Evolutionary conservation across 2,797 vertebrate species (phyloP), one percentile per base, ranked within the genome.

Genomic region (Brachyalestes nurse): DNA sequence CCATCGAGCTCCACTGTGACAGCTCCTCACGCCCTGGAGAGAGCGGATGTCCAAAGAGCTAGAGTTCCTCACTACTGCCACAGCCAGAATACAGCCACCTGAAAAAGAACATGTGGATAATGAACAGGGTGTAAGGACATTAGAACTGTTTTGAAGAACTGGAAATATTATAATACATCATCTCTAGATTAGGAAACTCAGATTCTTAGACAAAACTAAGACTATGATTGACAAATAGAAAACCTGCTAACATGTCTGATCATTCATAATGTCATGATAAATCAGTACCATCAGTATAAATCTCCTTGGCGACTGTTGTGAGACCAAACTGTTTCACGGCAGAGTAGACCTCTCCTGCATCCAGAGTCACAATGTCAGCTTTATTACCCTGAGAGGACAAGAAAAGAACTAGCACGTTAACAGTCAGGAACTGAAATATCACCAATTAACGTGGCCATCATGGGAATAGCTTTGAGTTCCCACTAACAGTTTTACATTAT

Each of bases 261-360:
- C 16, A 47, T 47, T 47, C 3, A 51, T 13, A 51, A 51, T 51
- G 10, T 14, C 47, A 51, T 14, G 13, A 51, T 23, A 21, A 5
- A 21, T 67, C 12, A 19, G 2, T 45, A 97, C 97, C 96, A 51
- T 96, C 93, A 28, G 85, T 87, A 87, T 97, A 96, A 66, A 95
- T 90, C 90, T 97, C 96, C 84, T 96, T 97, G 82, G 96, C 96
- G 6, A 96, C 88, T 60, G 90, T 88, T 17, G 92, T 87, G 16
- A 97, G 94, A 80, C 95, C 96, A 1, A 95, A 97, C 23, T 96
- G 92, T 87, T 95, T 97, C 8, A 96, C 92, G 16, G 96, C 96
- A 57, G 96, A 96, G 76, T 97, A 98, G 73, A 96, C 93, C 67
- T 97, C 96, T 83, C 96, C 96, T 55, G 96, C 95, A 87, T 98